Evolutionary conservation across 2,888 invertebrate genomes (phyloP).

Genomic region (Diaphora mendica): DNA sequence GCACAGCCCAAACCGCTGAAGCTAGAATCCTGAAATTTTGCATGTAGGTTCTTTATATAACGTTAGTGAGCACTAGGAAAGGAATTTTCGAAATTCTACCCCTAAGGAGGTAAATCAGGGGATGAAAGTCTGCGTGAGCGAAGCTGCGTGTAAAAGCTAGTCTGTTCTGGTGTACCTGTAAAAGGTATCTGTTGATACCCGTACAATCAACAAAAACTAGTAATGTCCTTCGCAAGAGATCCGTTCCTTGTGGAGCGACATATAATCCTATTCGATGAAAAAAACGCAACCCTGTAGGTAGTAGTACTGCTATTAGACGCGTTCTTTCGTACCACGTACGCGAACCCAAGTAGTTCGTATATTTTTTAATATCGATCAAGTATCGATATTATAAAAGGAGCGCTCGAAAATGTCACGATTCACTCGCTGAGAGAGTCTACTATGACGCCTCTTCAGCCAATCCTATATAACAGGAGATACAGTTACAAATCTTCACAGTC

Average conservation of each 20-base stretch:
- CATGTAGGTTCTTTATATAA: too few relatives aligned
- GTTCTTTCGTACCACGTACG: background rate
- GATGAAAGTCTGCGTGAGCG: too few relatives aligned
- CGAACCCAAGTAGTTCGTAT: background rate
- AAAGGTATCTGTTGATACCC: background rate
- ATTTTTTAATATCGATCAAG: background rate
- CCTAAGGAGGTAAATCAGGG: too few relatives aligned
- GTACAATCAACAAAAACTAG: background rate
- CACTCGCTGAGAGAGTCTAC: too few relatives aligned
- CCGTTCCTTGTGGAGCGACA: too few relatives aligned
- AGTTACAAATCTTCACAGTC: background rate
- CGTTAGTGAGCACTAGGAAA: too few relatives aligned
- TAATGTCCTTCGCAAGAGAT: background rate
- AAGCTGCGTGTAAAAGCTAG: too few relatives aligned
- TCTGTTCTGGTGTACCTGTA: too few relatives aligned
- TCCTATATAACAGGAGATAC: background rate
- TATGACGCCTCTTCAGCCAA: background rate
- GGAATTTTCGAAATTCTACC: too few relatives aligned
- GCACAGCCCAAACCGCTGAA: too few relatives aligned
- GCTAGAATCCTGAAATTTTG: too few relatives aligned
- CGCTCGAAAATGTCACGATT: background rate
- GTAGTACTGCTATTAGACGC: background rate
- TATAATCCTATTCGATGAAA: background rate
- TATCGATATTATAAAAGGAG: background rate
- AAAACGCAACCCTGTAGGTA: background rate